phyloP scores from a whole-genome alignment of 2,113 vertebrate species.

The Salvator merianae region DNA sequence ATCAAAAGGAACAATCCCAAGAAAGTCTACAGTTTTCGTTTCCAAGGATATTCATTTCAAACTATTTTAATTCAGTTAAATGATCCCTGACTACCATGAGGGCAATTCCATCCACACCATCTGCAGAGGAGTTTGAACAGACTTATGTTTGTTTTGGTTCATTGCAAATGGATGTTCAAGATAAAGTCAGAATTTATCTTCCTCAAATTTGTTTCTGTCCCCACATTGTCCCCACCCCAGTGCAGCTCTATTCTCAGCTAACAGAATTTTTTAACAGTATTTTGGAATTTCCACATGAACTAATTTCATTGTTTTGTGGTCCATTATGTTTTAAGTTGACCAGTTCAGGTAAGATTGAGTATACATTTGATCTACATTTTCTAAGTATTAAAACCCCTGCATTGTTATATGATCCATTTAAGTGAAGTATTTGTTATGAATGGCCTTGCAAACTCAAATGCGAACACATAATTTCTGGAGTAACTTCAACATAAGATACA shows the following conservation, averaged over 20 bases:
- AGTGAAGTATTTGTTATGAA: no score
- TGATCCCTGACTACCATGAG: constrained; percentile 39
- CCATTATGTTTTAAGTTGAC: no score
- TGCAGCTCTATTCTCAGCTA: constrained; percentile 4
- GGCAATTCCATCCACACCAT: background rate
- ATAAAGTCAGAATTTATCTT: background rate
- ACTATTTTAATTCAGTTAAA: constrained; percentile 49
- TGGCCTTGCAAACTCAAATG: background rate
- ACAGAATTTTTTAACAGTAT: background rate
- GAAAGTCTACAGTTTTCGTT: constrained; percentile 33
- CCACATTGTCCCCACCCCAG: background rate
- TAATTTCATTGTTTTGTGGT: background rate
- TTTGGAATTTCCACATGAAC: background rate
- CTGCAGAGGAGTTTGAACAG: background rate
- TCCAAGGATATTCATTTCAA: constrained; percentile 54
- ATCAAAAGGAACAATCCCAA: constrained; percentile 53
- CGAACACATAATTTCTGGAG: background rate
- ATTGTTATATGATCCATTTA: background rate
- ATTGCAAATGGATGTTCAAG: constrained; percentile 24
- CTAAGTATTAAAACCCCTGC: background rate
- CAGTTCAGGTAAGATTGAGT: background rate
- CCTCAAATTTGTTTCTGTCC: background rate
- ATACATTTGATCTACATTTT: background rate
- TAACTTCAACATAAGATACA: background rate
- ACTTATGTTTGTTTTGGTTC: constrained; percentile 6